Evolutionary conservation across 92 coral and sea anemone species (phyloP).

Genomic region (Desmophyllum pertusum): DNA sequence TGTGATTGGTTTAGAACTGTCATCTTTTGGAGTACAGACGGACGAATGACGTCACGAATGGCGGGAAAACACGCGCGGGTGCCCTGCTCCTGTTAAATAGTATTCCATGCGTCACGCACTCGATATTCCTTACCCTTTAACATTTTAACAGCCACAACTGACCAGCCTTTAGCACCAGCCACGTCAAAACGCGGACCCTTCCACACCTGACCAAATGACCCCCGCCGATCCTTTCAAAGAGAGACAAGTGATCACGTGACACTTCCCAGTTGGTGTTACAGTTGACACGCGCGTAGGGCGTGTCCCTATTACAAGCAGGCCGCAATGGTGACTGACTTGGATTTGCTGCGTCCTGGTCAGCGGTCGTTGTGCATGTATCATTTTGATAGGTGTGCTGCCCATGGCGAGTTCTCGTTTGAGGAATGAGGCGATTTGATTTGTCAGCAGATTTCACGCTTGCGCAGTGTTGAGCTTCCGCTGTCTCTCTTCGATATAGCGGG

Average conservation of each 20-base stretch:
- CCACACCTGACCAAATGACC: conserved; percentile 24
- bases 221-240: conserved; percentile 7
- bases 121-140: conserved; percentile 4
- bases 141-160: conserved; percentile 15
- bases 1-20: too few species aligned
- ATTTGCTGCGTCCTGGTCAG: not conserved
- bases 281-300: not conserved
- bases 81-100: too few species aligned
- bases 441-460: not conserved
- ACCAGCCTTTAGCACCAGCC: not conserved
- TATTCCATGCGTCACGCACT: too few species aligned
- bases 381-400: not conserved
- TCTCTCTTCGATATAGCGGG: not conserved
- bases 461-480: not conserved
- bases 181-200: not conserved
- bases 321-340: not conserved
- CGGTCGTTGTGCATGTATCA: not conserved
- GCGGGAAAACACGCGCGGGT: too few species aligned
- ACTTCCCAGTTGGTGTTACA: not conserved
- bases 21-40: too few species aligned
- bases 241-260: not conserved
- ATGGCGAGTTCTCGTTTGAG: not conserved
- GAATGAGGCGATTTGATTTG: not conserved
- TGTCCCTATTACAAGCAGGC: not conserved
- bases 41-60: too few species aligned